phyloP scores from a whole-genome alignment of 1,140 invertebrate genomes.

The Formica selysi region DNA sequence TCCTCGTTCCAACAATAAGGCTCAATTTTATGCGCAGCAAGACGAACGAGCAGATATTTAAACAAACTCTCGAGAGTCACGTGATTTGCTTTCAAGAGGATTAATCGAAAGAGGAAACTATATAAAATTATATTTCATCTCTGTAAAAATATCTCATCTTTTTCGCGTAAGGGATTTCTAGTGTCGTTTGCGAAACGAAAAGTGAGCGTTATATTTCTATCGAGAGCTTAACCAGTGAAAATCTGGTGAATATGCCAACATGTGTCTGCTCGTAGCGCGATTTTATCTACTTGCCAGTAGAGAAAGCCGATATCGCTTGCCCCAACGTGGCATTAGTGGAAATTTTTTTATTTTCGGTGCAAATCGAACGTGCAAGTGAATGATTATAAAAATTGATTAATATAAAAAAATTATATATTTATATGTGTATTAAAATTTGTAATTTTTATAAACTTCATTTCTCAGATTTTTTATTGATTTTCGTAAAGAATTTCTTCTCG shows the following conservation, averaged over 20 bases:
- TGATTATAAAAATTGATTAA: slow-evolving; percentile 9
- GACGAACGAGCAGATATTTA: neutral
- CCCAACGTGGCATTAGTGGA: neutral
- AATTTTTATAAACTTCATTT: neutral
- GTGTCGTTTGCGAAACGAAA: too few species aligned
- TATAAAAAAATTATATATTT: neutral
- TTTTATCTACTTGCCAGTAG: slow-evolving; percentile 35
- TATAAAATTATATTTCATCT: neutral
- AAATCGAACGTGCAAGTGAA: slow-evolving; percentile 15
- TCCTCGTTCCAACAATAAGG: neutral
- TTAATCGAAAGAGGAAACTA: neutral
- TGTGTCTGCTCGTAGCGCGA: slow-evolving; percentile 36
- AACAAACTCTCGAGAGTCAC: neutral
- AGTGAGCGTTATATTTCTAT: neutral
- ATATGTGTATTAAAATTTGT: neutral
- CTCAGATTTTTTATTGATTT: neutral
- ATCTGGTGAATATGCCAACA: neutral
- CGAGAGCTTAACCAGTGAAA: neutral
- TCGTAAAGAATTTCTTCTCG: neutral
- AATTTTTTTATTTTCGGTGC: neutral
- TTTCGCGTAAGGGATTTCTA: neutral
- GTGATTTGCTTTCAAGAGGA: neutral
- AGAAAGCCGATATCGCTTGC: neutral
- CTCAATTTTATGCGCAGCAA: neutral
- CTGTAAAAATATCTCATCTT: neutral